A percentile compares a stretch with the other conserved stretches of the same genome.
phyloP scores from a whole-genome alignment of 2,888 invertebrate species.

The Ecliptopera silaceata region DNA sequence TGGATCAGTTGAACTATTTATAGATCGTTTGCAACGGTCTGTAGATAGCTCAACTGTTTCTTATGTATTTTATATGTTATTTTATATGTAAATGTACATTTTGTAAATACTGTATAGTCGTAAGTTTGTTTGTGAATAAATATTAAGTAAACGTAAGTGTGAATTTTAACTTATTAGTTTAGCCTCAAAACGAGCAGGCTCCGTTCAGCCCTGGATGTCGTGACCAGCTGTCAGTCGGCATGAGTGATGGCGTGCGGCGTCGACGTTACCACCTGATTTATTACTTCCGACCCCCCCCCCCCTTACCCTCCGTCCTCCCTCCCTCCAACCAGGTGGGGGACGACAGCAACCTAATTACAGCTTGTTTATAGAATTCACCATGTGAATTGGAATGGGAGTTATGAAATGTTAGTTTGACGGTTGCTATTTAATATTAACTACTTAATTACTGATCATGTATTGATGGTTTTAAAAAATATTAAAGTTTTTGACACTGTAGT shows the following conservation, averaged over 20 bases:
- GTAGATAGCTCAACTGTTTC: too few species aligned
- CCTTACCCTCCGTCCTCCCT: conserved; percentile 65
- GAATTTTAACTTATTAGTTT: conserved; percentile 1
- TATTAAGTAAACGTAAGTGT: too few species aligned
- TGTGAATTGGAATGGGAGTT: conserved; percentile 17
- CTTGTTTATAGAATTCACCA: conserved; percentile 35
- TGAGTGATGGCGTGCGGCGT: conserved; percentile 80
- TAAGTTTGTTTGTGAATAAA: too few species aligned
- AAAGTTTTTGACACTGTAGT: neutral
- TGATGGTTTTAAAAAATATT: too few species aligned
- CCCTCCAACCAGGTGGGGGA: conserved; percentile 16
- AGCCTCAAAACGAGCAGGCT: conserved; percentile 21
- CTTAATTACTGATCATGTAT: too few species aligned
- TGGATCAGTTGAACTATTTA: too few species aligned
- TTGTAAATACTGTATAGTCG: too few species aligned
- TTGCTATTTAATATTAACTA: neutral
- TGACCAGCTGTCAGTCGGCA: conserved; percentile 67
- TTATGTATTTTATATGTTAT: too few species aligned
- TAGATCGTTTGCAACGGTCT: too few species aligned
- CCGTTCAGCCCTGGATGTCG: conserved; percentile 63
- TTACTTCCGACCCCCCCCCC: conserved; percentile 69
- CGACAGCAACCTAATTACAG: conserved; percentile 47
- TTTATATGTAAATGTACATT: too few species aligned
- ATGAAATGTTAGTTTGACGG: conserved; percentile 13
- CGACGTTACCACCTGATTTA: conserved; percentile 82